A percentile compares a stretch with the other conserved stretches of the same genome.
Evolutionary conservation across 2,888 invertebrate genomes (phyloP).

Genomic region (Oxytorus armatus): DNA sequence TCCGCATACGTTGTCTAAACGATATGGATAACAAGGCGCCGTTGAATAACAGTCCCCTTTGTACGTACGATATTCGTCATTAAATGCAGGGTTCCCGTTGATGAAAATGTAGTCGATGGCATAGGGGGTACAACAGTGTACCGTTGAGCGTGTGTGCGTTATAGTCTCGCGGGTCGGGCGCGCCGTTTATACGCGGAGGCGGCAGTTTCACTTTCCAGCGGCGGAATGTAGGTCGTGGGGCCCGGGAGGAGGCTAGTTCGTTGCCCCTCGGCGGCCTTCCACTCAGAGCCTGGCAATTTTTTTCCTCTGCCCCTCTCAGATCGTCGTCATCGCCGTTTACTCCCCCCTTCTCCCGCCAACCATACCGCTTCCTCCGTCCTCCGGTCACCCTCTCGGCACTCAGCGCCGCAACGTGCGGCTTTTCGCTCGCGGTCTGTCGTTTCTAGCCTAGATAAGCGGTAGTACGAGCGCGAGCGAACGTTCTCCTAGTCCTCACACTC

Average conservation of each 20-base stretch:
- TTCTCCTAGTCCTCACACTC: slow-evolving; percentile 39
- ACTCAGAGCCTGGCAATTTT: slow-evolving; percentile 82
- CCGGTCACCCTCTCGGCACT: slow-evolving; percentile 30
- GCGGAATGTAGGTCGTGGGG: slow-evolving; percentile 84
- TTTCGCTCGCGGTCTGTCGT: slow-evolving; percentile 57
- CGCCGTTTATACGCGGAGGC: slow-evolving; percentile 76
- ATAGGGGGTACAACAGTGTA: slow-evolving; percentile 41
- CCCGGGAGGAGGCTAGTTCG: slow-evolving; percentile 86
- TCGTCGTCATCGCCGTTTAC: slow-evolving; percentile 15
- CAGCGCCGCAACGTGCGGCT: slow-evolving; percentile 40
- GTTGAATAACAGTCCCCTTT: slow-evolving; percentile 19
- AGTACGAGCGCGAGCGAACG: slow-evolving; percentile 45
- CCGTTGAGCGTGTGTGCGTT: slow-evolving; percentile 37
- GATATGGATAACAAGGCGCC: slow-evolving; percentile 14
- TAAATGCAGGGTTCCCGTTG: neutral
- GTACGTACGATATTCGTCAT: neutral
- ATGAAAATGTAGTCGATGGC: neutral
- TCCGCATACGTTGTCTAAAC: neutral
- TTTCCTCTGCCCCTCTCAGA: slow-evolving; percentile 46
- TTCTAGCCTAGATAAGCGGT: slow-evolving; percentile 71
- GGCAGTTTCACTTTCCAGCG: slow-evolving; percentile 84
- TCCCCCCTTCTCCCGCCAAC: slow-evolving; percentile 4
- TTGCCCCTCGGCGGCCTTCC: slow-evolving; percentile 87
- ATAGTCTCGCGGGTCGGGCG: slow-evolving; percentile 67
- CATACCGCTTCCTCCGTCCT: slow-evolving; percentile 49